Evolutionary conservation across 2,797 vertebrate genomes (phyloP).

Genomic region (Columba guinea): DNA sequence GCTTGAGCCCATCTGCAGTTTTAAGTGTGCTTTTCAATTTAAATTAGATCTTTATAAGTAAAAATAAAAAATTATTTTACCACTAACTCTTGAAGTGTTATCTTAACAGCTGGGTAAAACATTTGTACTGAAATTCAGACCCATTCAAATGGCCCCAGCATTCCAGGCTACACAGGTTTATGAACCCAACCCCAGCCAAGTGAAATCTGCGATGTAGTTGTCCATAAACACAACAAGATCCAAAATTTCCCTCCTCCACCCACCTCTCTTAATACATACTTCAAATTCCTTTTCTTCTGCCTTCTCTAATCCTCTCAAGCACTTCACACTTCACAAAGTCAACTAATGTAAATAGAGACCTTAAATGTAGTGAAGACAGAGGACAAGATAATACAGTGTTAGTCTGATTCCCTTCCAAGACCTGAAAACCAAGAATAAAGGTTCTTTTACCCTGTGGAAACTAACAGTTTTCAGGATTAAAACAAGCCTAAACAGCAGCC

Average conservation of each 20-base stretch:
- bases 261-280: neutral
- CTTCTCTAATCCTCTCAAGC: neutral
- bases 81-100: neutral
- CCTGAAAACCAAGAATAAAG: neutral
- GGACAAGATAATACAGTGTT: neutral
- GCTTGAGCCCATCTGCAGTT: neutral
- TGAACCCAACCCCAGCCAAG: neutral
- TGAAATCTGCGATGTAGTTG: neutral
- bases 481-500: neutral
- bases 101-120: neutral
- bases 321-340: neutral
- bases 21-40: neutral
- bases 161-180: neutral
- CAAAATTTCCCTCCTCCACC: neutral
- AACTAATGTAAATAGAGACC: neutral
- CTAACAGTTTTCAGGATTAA: neutral
- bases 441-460: neutral
- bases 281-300: constrained; percentile 4
- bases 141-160: neutral
- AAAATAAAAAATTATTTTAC: neutral
- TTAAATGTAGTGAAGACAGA: neutral
- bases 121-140: neutral
- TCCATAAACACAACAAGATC: neutral
- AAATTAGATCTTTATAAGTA: neutral
- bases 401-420: neutral